Evolutionary conservation across 2,888 invertebrate species (phyloP), one percentile per base, ranked within the genome.

Genomic region (Stenoptilia bipunctidactyla): DNA sequence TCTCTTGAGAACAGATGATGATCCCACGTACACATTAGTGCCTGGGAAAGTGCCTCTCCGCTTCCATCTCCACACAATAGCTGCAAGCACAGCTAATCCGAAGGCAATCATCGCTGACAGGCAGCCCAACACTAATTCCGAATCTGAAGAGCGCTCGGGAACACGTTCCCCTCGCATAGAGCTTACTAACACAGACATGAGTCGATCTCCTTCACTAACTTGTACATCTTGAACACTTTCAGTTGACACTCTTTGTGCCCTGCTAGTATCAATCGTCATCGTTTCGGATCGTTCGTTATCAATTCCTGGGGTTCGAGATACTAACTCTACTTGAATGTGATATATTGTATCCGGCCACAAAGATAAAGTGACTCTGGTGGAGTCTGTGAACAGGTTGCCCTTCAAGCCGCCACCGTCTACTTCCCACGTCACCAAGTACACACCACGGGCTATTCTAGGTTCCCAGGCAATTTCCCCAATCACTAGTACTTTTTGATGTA

Each of bases 381-480:
- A 90, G 69, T 92, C 92, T 34, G 92, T 93, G 71, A 92, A 91
- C 48, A 92, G 84, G 72, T 92, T 92, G 49, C 92, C 92, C 74
- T 91, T 92, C 45, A 93, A 80, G 48, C 92, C 92, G 51, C 92
- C 92, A 43, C 92, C 92, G 58, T 90, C 90, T 40, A 92, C 90
- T 85, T 93, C 92, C 92, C 92, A 93, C 45, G 92, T 92, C 39
- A 93, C 92, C 58, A 92, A 84, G 72, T 92, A 92, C 43, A 92
- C 89, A 15, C 88, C 88, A 39, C 86, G 86, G 41, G 76, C 84
- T 59, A 87, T 85, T 70, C 88, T 87, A 8, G 89, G 87, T 54
- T 90, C 89, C 91, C 91, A 91, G 37, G 89, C 88, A 50, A 91
- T 89, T 74, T 90, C 90, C 34, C 90, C 90, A 49, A 90, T 90